Evolutionary conservation across 2,888 invertebrate genomes (phyloP), one percentile per base, ranked within the genome.

Genomic region (Sabellastarte sp.): DNA sequence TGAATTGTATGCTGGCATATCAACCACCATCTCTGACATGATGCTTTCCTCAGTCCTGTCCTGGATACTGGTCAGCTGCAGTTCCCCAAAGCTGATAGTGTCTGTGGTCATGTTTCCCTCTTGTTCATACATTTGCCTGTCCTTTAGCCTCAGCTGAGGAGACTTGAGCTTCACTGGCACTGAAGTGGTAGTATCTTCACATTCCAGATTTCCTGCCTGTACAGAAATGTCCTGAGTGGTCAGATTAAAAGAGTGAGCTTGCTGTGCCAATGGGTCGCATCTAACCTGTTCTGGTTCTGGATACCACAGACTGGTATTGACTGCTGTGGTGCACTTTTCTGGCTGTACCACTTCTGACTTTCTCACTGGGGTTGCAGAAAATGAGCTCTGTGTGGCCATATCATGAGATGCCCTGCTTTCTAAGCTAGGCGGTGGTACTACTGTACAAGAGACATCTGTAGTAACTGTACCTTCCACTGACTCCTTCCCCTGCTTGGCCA

Each of bases 1-100:
- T 0, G 79, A 79, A 51, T 74, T 73, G 68, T 77, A 81, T 57
- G 76, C 79, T 1, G 80, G 80, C 61, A 80, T 69, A 60, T 80
- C 80, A n/a, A 80, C 75, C 51, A 80, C 74, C 73, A 80, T 75
- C 26, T 77, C 78, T 1, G 78, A 79, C 63, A 75, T 74, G 5
- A 75, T 69, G 66, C 79, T 80, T 56, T 78, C 76, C 33, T 76
- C 72, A 4, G 78, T 77, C 60, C 70, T 71, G 52, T 80, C 76
- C 63, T 76, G 77, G 41, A 78, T 66, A 30, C 57, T 50, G 30
- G 31, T 50, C 55, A 65, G 53, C n/a, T 63, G 64, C 28, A 78
- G 66, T 26, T 78, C 78, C 30, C 74, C 75, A 24, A 69, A 32
- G 32, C 64, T 69, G 28, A 59, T 28, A 3, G 64, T 57, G 20